Evolutionary conservation across 2,797 vertebrate genomes (phyloP).

Genomic region (Argentina silus): DNA sequence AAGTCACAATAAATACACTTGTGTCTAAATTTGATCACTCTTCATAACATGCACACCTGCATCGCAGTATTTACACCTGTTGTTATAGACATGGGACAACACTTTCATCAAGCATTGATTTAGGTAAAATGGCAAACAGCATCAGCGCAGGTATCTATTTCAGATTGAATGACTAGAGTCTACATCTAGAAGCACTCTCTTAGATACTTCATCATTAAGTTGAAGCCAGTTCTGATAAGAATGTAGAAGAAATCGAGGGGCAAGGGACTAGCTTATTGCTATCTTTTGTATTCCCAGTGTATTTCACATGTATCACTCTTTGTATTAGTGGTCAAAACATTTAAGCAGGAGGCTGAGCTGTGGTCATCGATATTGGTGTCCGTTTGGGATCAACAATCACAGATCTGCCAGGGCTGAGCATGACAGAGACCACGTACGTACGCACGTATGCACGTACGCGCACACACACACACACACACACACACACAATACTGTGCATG

Average conservation of each 20-base stretch:
- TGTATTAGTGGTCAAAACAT: conserved; percentile 20
- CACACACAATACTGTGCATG: not conserved
- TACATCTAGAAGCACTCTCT: too few relatives aligned
- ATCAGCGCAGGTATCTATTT: conserved; percentile 6
- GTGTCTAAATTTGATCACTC: conserved; percentile 8
- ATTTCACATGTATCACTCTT: conserved; percentile 27
- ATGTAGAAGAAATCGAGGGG: conserved; percentile 3
- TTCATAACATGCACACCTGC: conserved; percentile 34
- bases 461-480: not conserved
- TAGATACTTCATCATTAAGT: too few relatives aligned
- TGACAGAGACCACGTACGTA: not conserved
- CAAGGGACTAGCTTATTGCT: conserved; percentile 42
- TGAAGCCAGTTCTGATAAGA: not conserved
- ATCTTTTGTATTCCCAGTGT: conserved; percentile 45
- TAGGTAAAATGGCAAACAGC: not conserved
- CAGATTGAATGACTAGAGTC: too few relatives aligned
- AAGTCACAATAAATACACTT: conserved; percentile 29
- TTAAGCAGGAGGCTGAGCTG: conserved; percentile 39
- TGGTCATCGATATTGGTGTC: conserved; percentile 41
- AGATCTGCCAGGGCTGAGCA: conserved; percentile 3
- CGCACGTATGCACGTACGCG: not conserved
- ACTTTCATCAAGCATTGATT: conserved; percentile 12
- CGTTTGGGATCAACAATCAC: conserved; percentile 5
- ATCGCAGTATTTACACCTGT: conserved; percentile 36
- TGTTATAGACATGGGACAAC: not conserved